phyloP scores from a whole-genome alignment of 2,888 invertebrate species.

The Amblyteles armatorius region DNA sequence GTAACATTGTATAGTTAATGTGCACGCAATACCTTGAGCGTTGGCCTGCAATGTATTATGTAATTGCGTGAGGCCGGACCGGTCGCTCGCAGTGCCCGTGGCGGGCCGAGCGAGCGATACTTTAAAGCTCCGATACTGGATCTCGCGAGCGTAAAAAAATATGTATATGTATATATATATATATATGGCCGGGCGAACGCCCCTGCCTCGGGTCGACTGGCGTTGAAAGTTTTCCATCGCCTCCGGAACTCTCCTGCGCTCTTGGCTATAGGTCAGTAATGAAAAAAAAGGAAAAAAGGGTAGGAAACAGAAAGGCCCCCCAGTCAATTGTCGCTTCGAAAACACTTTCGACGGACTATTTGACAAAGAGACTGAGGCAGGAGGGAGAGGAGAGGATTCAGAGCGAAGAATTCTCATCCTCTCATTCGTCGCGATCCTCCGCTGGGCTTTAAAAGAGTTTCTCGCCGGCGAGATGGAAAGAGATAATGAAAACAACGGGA shows the following conservation, averaged over 20 bases:
- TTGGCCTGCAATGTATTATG: neutral
- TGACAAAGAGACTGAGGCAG: slow-evolving; percentile 48
- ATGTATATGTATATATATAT: too few relatives aligned
- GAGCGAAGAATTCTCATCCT: neutral
- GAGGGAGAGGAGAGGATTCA: neutral
- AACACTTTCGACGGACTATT: slow-evolving; percentile 50
- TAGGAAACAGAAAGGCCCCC: slow-evolving; percentile 1
- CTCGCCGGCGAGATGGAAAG: neutral
- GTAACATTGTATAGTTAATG: slow-evolving; percentile 12
- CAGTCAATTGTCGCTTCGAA: slow-evolving; percentile 18
- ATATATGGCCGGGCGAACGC: neutral
- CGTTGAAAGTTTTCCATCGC: slow-evolving; percentile 36
- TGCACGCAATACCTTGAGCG: slow-evolving; percentile 12
- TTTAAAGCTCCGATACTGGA: slow-evolving; percentile 1
- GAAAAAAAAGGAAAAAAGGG: slow-evolving; percentile 13
- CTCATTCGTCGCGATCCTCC: slow-evolving; percentile 3
- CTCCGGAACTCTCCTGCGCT: slow-evolving; percentile 24
- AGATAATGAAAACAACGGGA: slow-evolving; percentile 12
- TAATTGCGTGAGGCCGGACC: neutral
- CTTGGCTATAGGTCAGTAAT: slow-evolving; percentile 60
- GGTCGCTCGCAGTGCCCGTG: neutral
- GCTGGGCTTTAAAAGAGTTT: neutral
- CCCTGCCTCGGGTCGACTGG: slow-evolving; percentile 5
- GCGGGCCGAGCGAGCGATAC: neutral
- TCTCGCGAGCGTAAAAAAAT: neutral